phyloP scores from a whole-genome alignment of 2,113 vertebrate species.

The Pampusana beccarii region DNA sequence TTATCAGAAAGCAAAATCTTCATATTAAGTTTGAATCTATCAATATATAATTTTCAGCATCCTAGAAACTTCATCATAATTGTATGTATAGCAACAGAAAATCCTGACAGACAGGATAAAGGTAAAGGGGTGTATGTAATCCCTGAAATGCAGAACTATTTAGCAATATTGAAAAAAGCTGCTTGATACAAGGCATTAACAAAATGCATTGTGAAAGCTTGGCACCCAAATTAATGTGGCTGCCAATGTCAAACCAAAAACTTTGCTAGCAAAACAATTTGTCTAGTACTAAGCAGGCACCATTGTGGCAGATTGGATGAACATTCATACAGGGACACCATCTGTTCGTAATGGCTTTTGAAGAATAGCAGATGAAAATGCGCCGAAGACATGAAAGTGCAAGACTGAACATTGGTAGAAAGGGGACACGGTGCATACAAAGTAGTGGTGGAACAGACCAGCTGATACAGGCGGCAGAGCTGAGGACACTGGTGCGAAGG shows the following conservation, averaged over 20 bases:
- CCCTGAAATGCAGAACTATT: neutral
- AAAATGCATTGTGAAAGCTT: neutral
- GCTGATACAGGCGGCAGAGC: neutral
- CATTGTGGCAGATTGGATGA: neutral
- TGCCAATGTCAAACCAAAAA: slow-evolving; percentile 27
- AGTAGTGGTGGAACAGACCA: neutral
- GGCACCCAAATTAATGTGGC: neutral
- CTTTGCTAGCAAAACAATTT: slow-evolving; percentile 5
- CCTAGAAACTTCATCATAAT: neutral
- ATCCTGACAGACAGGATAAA: neutral
- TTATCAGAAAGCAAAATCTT: neutral
- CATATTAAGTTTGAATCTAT: neutral
- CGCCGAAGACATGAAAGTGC: neutral
- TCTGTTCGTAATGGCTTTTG: neutral
- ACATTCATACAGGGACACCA: neutral
- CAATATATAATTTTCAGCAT: neutral
- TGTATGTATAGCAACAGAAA: neutral
- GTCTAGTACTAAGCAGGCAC: neutral
- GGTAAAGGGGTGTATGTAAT: neutral
- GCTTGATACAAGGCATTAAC: neutral
- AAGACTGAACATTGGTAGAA: neutral
- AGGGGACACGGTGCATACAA: neutral
- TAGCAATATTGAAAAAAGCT: neutral
- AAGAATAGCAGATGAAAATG: slow-evolving; percentile 5
- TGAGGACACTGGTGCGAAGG: neutral